Evolutionary conservation across 64 coral and sea anemone genomes (phyloP), one percentile per base, ranked within the genome.

Genomic region (Trachythela sp.): DNA sequence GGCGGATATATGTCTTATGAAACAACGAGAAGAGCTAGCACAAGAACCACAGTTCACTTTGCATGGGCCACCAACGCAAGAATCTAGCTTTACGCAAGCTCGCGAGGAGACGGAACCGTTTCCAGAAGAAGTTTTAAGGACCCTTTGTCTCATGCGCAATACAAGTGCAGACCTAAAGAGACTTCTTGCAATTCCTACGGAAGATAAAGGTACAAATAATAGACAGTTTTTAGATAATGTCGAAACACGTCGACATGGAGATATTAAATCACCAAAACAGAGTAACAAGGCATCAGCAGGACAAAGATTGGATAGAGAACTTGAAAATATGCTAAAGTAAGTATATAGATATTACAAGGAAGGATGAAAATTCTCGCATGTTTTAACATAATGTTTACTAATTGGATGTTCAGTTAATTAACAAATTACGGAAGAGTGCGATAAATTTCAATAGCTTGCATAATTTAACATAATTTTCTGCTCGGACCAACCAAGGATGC

Each of bases 271-370:
- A 10, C 33, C 30, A 80, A 80, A 35, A 39, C 31, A 15, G 26
- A 35, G 2, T 2, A 15, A 35, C 2, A 80, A 80, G 34, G 30
- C 33, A 0, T 7, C 30, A 39, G 11, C 27, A 9, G 37, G 4
- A 9, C 75, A 80, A 39, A 80, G 37, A 22, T 35, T 80, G 31
- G 75, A 80, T 39, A 80, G 30, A 18, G 75, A 80, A 80, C 37
- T 80, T 2, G 33, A 80, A 39, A 80, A 80, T 13, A 80, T 80
- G 75, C 75, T 80, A 1, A 80, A 80, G 75, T 80, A 80, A 80
- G 75, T 39, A 10, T 38, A 14, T 72, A 24, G 29, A 72, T 72
- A 0, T 72, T 6, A 35, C 14, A 72, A 72, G n/a, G 17, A 72
- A 72, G 49, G n/a, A n/a, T n/a, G n/a, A n/a, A n/a, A n/a, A n/a